Evolutionary conservation across 2,888 invertebrate species (phyloP).

Genomic region (Mesorhabditis belari): DNA sequence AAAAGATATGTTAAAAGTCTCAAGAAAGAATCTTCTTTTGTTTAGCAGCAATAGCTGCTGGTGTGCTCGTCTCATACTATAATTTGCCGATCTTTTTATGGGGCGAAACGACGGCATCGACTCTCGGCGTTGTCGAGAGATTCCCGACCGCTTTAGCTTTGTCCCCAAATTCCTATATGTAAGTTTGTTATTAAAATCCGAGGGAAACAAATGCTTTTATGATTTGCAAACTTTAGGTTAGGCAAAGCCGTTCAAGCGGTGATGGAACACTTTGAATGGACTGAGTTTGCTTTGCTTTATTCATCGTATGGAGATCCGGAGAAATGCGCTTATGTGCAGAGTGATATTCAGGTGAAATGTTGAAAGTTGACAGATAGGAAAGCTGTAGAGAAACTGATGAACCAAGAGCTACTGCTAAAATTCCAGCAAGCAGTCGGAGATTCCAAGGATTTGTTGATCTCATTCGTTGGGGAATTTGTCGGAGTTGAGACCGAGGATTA

Average conservation of each 20-base stretch:
- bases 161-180: slow-evolving; percentile 14
- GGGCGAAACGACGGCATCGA: slow-evolving; percentile 25
- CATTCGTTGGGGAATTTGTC: neutral
- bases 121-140: slow-evolving; percentile 16
- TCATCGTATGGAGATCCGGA: slow-evolving; percentile 23
- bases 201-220: too few species aligned
- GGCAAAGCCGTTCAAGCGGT: slow-evolving; percentile 27
- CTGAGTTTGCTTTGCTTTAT: slow-evolving; percentile 34
- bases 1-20: too few species aligned
- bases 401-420: too few species aligned
- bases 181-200: too few species aligned
- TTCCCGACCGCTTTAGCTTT: slow-evolving; percentile 24
- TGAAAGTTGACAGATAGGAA: too few species aligned
- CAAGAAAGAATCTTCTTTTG: too few species aligned
- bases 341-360: slow-evolving; percentile 16
- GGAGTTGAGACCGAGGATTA: neutral
- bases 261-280: slow-evolving; percentile 29
- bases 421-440: neutral
- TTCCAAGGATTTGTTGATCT: neutral
- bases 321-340: slow-evolving; percentile 25
- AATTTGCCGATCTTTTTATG: slow-evolving; percentile 29
- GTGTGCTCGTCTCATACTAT: slow-evolving; percentile 21
- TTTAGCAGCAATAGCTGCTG: slow-evolving; percentile 17
- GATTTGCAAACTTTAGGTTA: slow-evolving; percentile 16
- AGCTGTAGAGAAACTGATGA: too few species aligned